A percentile compares a stretch with the other conserved stretches of the same genome.
phyloP scores from a whole-genome alignment of 2,113 vertebrate species.

The Nansenia antarctica region DNA sequence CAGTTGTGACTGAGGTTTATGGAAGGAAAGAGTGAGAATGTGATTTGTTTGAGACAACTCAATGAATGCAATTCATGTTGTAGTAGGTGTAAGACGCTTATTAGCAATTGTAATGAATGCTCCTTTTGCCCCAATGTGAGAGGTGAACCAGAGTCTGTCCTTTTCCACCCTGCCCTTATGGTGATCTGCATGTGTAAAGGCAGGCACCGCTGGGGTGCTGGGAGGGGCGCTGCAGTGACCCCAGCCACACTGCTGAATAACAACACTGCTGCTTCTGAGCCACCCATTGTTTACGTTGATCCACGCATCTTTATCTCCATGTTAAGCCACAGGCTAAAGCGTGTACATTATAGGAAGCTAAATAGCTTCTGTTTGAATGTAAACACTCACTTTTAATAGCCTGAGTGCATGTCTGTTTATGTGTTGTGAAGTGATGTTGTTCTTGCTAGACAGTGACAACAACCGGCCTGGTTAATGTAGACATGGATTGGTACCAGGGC shows the following conservation, averaged over 20 bases:
- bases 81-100: no score
- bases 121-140: neutral
- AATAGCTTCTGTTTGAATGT: constrained; percentile 29
- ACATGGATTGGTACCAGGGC: neutral
- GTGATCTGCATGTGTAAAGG: constrained; percentile 60
- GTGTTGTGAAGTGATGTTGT: neutral
- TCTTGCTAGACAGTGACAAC: neutral
- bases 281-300: neutral
- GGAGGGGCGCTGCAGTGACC: neutral
- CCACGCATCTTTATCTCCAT: neutral
- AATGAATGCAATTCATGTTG: no score
- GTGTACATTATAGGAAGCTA: constrained; percentile 34
- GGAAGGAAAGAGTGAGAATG: neutral
- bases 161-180: constrained; percentile 23
- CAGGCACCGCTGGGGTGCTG: constrained; percentile 41
- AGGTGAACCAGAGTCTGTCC: constrained; percentile 21
- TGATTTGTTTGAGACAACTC: neutral
- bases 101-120: no score
- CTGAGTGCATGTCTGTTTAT: neutral
- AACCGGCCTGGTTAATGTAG: neutral
- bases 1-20: no score
- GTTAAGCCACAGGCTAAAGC: constrained; percentile 2
- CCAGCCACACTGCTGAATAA: neutral
- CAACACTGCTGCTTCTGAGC: neutral
- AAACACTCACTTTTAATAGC: constrained; percentile 24